Evolutionary conservation across 2,888 invertebrate genomes (phyloP), one percentile per base, ranked within the genome.

Genomic region (Hermaeophaga mercurialis): DNA sequence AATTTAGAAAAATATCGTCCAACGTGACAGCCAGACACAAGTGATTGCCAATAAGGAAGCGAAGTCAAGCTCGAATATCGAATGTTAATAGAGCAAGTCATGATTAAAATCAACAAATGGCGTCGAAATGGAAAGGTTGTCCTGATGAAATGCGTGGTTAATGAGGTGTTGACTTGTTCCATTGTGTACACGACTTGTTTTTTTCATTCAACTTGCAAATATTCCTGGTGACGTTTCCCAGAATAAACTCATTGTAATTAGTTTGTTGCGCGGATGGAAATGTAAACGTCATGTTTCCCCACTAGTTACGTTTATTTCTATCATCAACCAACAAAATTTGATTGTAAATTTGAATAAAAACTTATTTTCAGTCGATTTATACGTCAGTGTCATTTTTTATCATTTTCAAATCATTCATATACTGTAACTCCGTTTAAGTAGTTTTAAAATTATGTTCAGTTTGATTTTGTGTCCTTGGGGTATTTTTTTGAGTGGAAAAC

Each of bases 401-500:
- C n/a, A n/a, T n/a, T n/a, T n/a, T n/a, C n/a, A n/a, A n/a, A n/a
- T n/a, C n/a, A n/a, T n/a, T n/a, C n/a, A n/a, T n/a, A n/a, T n/a
- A n/a, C n/a, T n/a, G n/a, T n/a, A n/a, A n/a, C n/a, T n/a, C n/a
- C n/a, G n/a, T n/a, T n/a, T n/a, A n/a, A n/a, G n/a, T n/a, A n/a
- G n/a, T n/a, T n/a, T n/a, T n/a, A n/a, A n/a, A n/a, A n/a, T n/a
- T n/a, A n/a, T n/a, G n/a, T n/a, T n/a, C n/a, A n/a, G n/a, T n/a
- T n/a, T n/a, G n/a, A n/a, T n/a, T n/a, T n/a, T n/a, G n/a, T n/a
- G n/a, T n/a, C n/a, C n/a, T n/a, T n/a, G n/a, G n/a, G n/a, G n/a
- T 36, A 17, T 31, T 36, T 36, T 36, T 36, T 17, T 36, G 66
- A 68, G 62, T 69, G 67, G 70, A 68, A 70, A 71, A 70, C 65